Percentiles rank a stretch among this genome's conserved stretches.
These are phyloP conservation scores for Ceyx margarethae DNA, from an alignment of 2,113 vertebrate genomes.

Conservation along the genomic window DNA sequence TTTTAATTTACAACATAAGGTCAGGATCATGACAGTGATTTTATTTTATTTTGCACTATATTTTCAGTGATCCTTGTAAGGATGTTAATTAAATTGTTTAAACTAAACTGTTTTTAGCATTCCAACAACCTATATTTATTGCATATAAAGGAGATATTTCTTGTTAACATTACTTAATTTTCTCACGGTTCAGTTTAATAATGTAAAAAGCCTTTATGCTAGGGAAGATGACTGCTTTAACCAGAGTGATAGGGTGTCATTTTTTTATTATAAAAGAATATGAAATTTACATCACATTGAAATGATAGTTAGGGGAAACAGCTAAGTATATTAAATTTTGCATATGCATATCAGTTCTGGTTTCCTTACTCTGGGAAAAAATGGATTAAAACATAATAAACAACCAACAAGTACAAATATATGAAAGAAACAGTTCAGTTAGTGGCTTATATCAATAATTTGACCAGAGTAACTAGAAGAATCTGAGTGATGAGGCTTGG, in stretches of 20 bases:
- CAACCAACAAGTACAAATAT: neutral
- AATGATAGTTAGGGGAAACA: neutral
- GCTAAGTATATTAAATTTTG: neutral
- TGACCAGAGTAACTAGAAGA: neutral
- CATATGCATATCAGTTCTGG: neutral
- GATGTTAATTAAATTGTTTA: slow-evolving; percentile 77
- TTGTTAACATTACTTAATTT: slow-evolving; percentile 69
- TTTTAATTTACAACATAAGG: slow-evolving; percentile 74
- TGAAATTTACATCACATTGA: neutral
- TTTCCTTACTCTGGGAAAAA: neutral
- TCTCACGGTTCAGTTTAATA: slow-evolving; percentile 39
- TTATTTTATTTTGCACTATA: slow-evolving; percentile 70
- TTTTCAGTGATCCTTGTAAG: slow-evolving; percentile 69
- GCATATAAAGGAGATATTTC: slow-evolving; percentile 66
- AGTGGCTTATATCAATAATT: neutral
- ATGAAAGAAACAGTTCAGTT: neutral
- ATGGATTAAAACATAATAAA: neutral
- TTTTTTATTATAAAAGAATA: slow-evolving; percentile 12
- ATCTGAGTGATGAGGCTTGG: neutral
- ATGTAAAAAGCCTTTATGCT: neutral
- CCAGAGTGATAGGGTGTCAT: neutral
- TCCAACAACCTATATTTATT: slow-evolving; percentile 64
- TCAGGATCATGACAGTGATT: slow-evolving; percentile 72
- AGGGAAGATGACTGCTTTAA: slow-evolving; percentile 23
- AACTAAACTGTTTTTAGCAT: slow-evolving; percentile 73